Conservation (phyloP, 2,797 vertebrate genomes). For the Enteromius radiatus region DNA sequence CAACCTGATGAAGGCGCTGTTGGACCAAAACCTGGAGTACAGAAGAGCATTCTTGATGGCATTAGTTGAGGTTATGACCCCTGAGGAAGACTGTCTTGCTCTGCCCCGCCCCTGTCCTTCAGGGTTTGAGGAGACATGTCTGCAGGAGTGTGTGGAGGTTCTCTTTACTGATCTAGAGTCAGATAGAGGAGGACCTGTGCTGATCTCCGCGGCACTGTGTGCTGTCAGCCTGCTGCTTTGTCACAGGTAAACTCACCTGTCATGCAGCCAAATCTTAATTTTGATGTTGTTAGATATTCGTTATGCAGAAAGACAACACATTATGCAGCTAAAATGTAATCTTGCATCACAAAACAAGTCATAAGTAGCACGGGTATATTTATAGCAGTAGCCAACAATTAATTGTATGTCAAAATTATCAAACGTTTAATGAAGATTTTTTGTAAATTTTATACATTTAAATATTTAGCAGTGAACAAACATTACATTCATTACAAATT, state of each 20-base stretch:
- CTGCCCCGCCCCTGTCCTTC: slow-evolving; percentile 29
- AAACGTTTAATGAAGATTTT: no score
- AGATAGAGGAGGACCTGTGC: slow-evolving; percentile 76
- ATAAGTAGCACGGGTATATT: no score
- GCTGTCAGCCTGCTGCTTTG: slow-evolving; percentile 79
- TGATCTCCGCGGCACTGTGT: slow-evolving; percentile 75
- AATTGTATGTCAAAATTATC: no score
- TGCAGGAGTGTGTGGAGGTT: slow-evolving; percentile 72
- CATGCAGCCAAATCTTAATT: not conserved
- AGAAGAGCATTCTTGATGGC: slow-evolving; percentile 78
- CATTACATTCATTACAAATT: no score
- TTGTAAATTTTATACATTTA: no score
- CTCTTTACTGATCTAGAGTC: slow-evolving; percentile 79
- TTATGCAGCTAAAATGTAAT: no score
- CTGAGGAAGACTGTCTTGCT: slow-evolving; percentile 50
- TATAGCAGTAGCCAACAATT: no score
- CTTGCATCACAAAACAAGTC: no score
- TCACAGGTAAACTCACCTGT: slow-evolving; percentile 61
- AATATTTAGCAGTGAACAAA: no score
- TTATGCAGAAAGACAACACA: no score
- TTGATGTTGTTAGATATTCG: not conserved
- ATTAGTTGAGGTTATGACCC: slow-evolving; percentile 70
- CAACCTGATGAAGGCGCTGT: slow-evolving; percentile 74
- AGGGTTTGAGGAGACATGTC: slow-evolving; percentile 59
- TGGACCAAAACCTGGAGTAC: slow-evolving; percentile 72